Evolutionary conservation across 2,113 vertebrate genomes (phyloP), one percentile per base, ranked within the genome.

Genomic region (Tragulus kanchil): DNA sequence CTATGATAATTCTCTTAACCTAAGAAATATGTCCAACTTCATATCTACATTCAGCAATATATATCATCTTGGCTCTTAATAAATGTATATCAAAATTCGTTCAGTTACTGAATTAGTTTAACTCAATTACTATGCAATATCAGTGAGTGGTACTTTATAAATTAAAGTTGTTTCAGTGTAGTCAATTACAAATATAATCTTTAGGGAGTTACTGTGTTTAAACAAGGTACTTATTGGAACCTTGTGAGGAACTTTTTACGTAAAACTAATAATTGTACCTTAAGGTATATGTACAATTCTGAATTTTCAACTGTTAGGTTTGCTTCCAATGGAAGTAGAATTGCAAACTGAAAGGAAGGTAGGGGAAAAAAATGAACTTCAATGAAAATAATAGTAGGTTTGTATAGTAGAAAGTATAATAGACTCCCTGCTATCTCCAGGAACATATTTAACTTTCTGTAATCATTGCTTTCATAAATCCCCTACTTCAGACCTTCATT

Each of bases 381-480:
- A 78, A 16, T 90, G 14, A 94, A 85, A 75, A 36, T 56, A 73
- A 62, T 19, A 11, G 42, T 56, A 85, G 10, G 4, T 28, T 67
- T 75, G 9, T 61, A 79, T 17, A 21, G 6, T 50, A 48, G 21
- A 73, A 81, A 93, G 16, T 78, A 21, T 85, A 54, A 91, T 6
- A 78, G 85, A 77, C 10, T 75, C 45, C 31, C 45, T 85, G 28
- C 15, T 83, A 21, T 85, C 62, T 69, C 23, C 19, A 52, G 73
- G 23, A 89, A 83, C 26, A 89, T 54, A 97, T 59, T 94, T 93
- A 93, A 89, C 59, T 73, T 73, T 71, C 64, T 71, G 4, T 64
- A 88, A 86, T 83, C 67, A 42, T 17, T 90, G 62, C n/a, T 85
- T 97, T 78, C 52, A 6, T 59, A 85, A 93, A 83, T 5, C 65